Base-by-base conservation (phyloP, 2,888 invertebrate species). In the Smittia sp. region DNA sequence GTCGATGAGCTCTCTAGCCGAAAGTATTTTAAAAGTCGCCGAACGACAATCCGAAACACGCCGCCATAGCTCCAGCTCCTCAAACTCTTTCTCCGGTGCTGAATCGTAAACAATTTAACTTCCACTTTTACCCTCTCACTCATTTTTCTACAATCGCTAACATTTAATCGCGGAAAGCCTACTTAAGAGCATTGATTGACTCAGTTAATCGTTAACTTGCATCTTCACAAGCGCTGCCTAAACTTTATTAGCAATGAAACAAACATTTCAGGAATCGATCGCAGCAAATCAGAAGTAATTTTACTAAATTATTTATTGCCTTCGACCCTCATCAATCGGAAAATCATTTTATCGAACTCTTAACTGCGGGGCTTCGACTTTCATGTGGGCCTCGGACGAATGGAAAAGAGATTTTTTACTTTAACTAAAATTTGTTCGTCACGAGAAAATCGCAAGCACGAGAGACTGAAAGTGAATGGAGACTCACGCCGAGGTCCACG, bases 1-100 rank as follows among this genome's bases (percentile, higher is more conserved):
- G 79, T 90, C 90, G 79, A 90, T 90, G 86, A 89, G 90, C 80
- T 90, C 90, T 13, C 83, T 91, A 76, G 90, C 90, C 78, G 90
- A 91, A 18, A 62, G 62, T 77, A 88, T 88, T 77, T 86, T 89
- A 74, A 91, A 90, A 76, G 78, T 79, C 75, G 63, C 65, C 11
- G 73, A 73, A 27, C 24, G 73, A 32, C 73, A 73, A 46, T 46
- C 65, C 11, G 73, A 73, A 39, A 62, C 27, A 22, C 25, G 69
- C 18, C 54, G 52, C n/a, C 54, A 54, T 32, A 54, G 54, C 11
- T 63, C 63, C 22, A 72, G 72, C 62, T 72, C 72, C 6, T 72
- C 72, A 6, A 41, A 70, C 58, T 58, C 58, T 7, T 13, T 62
- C 15, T 72, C 72, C 9, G 52, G 52, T 25, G 52, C 69, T 39